phyloP scores from a whole-genome alignment of 2,888 invertebrate species.

The Linnaemya tessellans region DNA sequence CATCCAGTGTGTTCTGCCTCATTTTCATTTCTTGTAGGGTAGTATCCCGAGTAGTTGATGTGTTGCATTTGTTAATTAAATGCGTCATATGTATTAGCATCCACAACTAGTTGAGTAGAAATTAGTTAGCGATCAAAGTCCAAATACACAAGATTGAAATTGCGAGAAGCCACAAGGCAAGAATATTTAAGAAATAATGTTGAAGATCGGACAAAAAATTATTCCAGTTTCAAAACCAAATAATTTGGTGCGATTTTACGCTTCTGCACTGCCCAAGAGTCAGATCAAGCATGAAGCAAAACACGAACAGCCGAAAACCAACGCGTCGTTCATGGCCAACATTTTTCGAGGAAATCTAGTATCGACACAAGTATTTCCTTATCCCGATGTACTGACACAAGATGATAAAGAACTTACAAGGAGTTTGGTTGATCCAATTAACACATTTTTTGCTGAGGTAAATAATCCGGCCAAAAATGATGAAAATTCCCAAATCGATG shows the following conservation, averaged over 20 bases:
- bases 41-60: too few species aligned
- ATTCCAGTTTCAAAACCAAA: conserved; percentile 57
- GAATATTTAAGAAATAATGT: conserved; percentile 63
- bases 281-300: conserved; percentile 67
- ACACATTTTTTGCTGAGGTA: conserved; percentile 91
- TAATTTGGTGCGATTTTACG: conserved; percentile 66
- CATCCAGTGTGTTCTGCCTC: too few species aligned
- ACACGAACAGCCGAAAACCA: conserved; percentile 78
- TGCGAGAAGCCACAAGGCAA: conserved; percentile 24
- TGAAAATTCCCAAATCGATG: conserved; percentile 89
- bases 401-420: conserved; percentile 93
- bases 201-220: conserved; percentile 61
- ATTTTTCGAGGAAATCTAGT: conserved; percentile 94
- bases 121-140: conserved; percentile 54
- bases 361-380: conserved; percentile 95
- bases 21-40: too few species aligned
- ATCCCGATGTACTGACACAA: conserved; percentile 91
- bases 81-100: conserved; percentile 7
- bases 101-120: conserved; percentile 1
- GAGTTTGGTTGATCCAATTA: conserved; percentile 92
- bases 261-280: conserved; percentile 73
- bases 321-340: conserved; percentile 96
- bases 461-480: conserved; percentile 96
- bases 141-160: conserved; percentile 52
- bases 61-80: too few species aligned